These are phyloP conservation scores for Clarias fuscus DNA, from an alignment of 2,797 vertebrate species.

Conservation along the genomic window DNA sequence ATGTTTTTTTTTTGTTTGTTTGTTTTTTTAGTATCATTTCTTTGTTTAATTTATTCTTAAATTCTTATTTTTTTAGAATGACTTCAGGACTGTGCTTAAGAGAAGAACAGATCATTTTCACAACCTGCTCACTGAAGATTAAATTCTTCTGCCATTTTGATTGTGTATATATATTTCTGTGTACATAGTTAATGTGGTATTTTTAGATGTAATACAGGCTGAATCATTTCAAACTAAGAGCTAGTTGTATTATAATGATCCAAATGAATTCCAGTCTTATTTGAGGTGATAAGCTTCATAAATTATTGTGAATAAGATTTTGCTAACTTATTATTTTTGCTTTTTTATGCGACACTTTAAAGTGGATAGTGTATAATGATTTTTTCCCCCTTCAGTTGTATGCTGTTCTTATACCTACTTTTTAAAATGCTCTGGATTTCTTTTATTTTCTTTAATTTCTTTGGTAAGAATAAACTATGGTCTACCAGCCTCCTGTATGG, in stretches of 20 bases:
- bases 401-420: not conserved
- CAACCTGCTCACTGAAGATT: slow-evolving; percentile 71
- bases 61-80: slow-evolving; percentile 70
- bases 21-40: not conserved
- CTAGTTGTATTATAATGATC: not conserved
- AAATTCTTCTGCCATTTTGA: slow-evolving; percentile 28
- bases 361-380: not conserved
- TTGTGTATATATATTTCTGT: not conserved
- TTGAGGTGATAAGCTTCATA: not conserved
- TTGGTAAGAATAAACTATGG: not conserved
- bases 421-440: not conserved
- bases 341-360: not conserved
- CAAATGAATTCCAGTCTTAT: not conserved
- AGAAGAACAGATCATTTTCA: slow-evolving; percentile 71
- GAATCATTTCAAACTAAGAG: not conserved
- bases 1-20: no score
- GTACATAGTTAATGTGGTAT: not conserved
- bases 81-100: slow-evolving; percentile 76
- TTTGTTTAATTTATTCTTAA: not conserved
- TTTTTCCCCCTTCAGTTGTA: not conserved
- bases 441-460: not conserved
- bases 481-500: not conserved
- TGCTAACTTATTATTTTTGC: slow-evolving; percentile 30
- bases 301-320: slow-evolving; percentile 18
- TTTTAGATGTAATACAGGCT: slow-evolving; percentile 2